Conservation (phyloP, 1,140 invertebrate species). For the Muscidifurax raptorellus region DNA sequence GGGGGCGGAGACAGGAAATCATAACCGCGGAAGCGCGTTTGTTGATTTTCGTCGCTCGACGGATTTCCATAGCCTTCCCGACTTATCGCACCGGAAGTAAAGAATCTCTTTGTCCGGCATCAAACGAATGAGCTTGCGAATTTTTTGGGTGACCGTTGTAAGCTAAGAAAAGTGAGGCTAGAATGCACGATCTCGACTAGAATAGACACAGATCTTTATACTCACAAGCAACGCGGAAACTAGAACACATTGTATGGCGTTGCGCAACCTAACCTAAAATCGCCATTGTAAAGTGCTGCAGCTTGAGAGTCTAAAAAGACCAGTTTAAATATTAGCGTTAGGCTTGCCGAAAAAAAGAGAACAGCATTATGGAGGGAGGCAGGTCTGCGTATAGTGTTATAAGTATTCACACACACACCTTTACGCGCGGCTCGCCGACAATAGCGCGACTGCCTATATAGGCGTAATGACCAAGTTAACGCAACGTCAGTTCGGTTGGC, state of each 20-base stretch:
- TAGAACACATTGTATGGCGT: not conserved
- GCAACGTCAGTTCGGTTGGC: not conserved
- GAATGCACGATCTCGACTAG: not conserved
- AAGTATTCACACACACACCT: too few species aligned
- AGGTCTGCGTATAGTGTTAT: not conserved
- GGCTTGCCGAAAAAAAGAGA: not conserved
- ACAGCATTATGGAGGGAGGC: not conserved
- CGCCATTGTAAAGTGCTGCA: not conserved
- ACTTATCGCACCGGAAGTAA: not conserved
- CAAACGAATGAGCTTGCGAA: not conserved
- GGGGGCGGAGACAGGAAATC: too few species aligned
- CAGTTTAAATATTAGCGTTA: constrained; percentile 38
- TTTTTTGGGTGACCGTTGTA: not conserved
- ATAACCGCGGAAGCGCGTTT: not conserved
- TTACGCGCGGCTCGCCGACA: not conserved
- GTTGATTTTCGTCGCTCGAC: constrained; percentile 1
- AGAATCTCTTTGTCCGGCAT: not conserved
- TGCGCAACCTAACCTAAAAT: constrained; percentile 23
- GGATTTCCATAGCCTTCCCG: not conserved
- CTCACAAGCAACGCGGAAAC: not conserved
- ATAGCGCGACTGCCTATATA: not conserved
- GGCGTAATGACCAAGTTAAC: not conserved
- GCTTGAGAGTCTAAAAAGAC: constrained; percentile 1
- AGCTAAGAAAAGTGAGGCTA: not conserved
- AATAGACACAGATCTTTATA: not conserved